These are phyloP conservation scores for Cephonodes hylas DNA, from an alignment of 2,888 invertebrate genomes.

Conservation along the genomic window DNA sequence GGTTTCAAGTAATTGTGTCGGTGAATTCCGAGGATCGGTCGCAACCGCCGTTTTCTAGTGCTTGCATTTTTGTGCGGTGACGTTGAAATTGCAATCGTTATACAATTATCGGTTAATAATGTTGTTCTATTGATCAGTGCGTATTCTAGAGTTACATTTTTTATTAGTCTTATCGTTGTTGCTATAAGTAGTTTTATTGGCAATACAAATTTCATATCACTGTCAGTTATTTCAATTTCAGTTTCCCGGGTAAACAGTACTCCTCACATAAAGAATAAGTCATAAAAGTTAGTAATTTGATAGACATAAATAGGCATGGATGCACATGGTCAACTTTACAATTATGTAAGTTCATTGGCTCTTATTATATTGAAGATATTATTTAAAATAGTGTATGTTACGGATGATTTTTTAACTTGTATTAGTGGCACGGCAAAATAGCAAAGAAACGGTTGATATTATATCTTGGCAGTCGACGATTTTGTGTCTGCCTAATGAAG, in stretches of 20 bases:
- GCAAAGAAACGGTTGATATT: too few species aligned
- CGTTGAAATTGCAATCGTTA: not conserved
- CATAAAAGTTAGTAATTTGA: not conserved
- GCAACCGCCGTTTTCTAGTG: not conserved
- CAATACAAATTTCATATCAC: too few species aligned
- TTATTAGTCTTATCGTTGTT: too few species aligned
- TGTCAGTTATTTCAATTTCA: too few species aligned
- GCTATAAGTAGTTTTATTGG: too few species aligned
- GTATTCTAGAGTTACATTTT: not conserved
- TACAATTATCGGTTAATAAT: not conserved
- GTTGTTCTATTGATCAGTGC: not conserved
- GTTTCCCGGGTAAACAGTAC: not conserved
- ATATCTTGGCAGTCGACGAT: too few species aligned
- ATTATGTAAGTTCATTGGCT: constrained; percentile 32
- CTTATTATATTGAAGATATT: not conserved
- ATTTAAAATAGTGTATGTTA: not conserved
- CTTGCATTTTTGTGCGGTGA: not conserved
- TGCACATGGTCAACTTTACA: constrained; percentile 32
- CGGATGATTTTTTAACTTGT: not conserved
- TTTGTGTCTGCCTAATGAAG: too few species aligned
- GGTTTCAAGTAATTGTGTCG: not conserved
- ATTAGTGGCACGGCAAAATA: too few species aligned
- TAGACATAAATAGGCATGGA: constrained; percentile 19
- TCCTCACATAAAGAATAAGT: too few species aligned
- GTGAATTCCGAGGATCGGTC: not conserved